phyloP scores from a whole-genome alignment of 2,888 invertebrate genomes.

The Octonoba sinensis region DNA sequence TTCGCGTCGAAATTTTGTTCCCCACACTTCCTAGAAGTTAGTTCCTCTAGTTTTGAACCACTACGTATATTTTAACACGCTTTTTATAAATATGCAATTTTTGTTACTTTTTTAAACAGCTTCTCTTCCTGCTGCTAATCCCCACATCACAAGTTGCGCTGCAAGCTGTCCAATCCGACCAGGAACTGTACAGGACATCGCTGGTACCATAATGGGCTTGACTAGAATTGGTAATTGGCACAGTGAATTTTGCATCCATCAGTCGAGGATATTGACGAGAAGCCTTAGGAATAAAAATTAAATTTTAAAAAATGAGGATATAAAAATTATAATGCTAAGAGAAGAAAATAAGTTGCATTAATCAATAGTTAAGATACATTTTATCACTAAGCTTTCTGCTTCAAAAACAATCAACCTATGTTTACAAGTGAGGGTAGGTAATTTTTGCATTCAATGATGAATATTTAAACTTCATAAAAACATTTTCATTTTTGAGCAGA shows the following conservation, averaged over 20 bases:
- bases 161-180: conserved; percentile 43
- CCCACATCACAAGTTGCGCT: conserved; percentile 43
- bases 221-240: conserved; percentile 26
- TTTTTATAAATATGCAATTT: too few relatives aligned
- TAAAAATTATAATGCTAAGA: background rate
- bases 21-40: too few relatives aligned
- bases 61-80: too few relatives aligned
- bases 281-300: conserved; percentile 10
- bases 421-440: too few relatives aligned
- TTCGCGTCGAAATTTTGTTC: too few relatives aligned
- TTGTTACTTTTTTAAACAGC: conserved; percentile 40
- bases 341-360: background rate
- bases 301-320: background rate
- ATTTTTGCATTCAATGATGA: too few relatives aligned
- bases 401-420: too few relatives aligned
- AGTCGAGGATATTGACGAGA: conserved; percentile 1
- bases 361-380: too few relatives aligned
- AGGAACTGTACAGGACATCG: conserved; percentile 37
- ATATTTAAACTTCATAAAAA: too few relatives aligned
- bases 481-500: too few relatives aligned
- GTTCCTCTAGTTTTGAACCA: too few relatives aligned
- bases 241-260: background rate
- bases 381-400: too few relatives aligned
- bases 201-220: conserved; percentile 15
- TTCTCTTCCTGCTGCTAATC: conserved; percentile 38